Conservation (phyloP, 2,797 vertebrate species). For the Trematomus bernacchii region DNA sequence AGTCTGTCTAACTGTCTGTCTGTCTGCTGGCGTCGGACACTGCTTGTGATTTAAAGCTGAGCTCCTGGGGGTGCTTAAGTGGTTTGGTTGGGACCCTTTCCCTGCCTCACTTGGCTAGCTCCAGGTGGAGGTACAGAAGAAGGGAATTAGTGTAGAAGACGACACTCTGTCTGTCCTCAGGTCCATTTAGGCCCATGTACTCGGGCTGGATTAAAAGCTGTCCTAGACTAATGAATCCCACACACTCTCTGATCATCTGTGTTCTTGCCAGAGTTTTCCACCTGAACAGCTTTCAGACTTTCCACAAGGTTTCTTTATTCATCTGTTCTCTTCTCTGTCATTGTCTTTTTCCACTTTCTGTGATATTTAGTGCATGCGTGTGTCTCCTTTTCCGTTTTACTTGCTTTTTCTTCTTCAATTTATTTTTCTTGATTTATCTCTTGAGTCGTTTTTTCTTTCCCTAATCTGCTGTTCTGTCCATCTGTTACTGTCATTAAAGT, state of each 20-base stretch:
- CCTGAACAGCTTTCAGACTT: conserved; percentile 66
- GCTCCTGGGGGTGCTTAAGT: conserved; percentile 49
- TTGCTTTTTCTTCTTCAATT: conserved; percentile 14
- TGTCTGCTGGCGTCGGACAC: conserved; percentile 39
- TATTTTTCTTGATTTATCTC: conserved; percentile 62
- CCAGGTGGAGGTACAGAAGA: conserved; percentile 38
- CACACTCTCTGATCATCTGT: conserved; percentile 44
- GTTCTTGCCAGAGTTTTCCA: conserved; percentile 57
- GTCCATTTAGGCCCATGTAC: conserved; percentile 64
- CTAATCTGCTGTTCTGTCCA: conserved; percentile 51
- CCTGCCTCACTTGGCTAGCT: conserved; percentile 39
- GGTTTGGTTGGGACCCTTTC: conserved; percentile 44
- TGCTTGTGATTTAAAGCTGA: conserved; percentile 66
- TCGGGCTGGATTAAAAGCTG: conserved; percentile 65
- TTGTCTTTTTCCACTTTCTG: conserved; percentile 30
- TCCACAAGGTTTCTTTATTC: conserved; percentile 38
- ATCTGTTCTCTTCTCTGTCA: conserved; percentile 17
- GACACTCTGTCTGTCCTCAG: conserved; percentile 68
- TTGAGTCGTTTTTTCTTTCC: conserved; percentile 40
- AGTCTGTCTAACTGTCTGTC: conserved; percentile 40
- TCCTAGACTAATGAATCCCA: conserved; percentile 62
- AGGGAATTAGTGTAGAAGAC: conserved; percentile 42
- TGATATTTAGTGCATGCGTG: conserved; percentile 23
- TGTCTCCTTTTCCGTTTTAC: conserved; percentile 44
- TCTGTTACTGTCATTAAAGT: conserved; percentile 70